Evolutionary conservation across 92 coral and sea anemone genomes (phyloP), one percentile per base, ranked within the genome.

Genomic region (Desmophyllum pertusum): DNA sequence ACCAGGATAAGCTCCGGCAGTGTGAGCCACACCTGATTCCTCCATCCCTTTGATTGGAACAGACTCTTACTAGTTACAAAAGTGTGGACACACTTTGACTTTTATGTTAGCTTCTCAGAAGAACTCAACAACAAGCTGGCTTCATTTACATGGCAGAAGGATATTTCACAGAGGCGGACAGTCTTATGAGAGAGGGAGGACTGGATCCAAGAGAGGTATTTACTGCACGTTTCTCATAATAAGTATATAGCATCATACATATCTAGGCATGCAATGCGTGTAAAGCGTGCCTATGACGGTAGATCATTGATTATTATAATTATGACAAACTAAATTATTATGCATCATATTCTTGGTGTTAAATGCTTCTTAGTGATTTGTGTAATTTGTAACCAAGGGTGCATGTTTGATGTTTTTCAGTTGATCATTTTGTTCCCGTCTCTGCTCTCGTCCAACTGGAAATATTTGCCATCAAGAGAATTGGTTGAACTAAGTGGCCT

Each of bases 121-220:
- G 89, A 70, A 95, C 94, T 10, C 97, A 96, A 46, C 96, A 94
- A 83, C 92, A 96, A 78, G 98, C 98, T 25, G 98, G 98, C 31
- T 96, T 96, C 64, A 85, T 92, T 30, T 96, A 96, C 83, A 75
- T 96, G 78, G 82, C 96, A 8, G 95, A 90, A 53, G 95, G 98
- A 46, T 85, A 84, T 77, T 96, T 94, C 69, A 81, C 81, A 57
- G 92, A 96, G 63, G 98, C 98, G 8, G 91, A 85, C 25, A 93
- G 91, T 57, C 83, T 88, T 51, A 92, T 96, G 98, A 87, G 75
- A 37, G 98, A 92, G 59, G 98, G 98, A 78, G 90, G 92, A 38
- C 82, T 96, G 87, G 98, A 96, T 79, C 95, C 97, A 21, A 91
- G 98, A 75, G 98, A 96, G 98, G 98, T 96, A 63, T 14, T 17